Percentiles rank a stretch among this genome's conserved stretches.
Evolutionary conservation across 2,888 invertebrate species (phyloP).

Genomic region (Pyrochroa serraticornis): DNA sequence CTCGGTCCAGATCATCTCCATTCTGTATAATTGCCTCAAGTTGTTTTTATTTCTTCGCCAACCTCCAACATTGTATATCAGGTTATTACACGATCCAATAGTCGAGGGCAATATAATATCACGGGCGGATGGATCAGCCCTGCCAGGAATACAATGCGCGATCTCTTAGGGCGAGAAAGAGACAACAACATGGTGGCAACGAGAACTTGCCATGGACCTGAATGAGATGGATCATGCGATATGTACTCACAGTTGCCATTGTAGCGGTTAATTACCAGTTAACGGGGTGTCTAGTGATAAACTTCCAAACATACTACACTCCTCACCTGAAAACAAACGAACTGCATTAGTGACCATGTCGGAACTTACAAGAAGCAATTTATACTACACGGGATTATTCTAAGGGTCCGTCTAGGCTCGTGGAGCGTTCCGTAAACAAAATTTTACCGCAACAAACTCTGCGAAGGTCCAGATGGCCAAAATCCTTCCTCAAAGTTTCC

Average conservation of each 20-base stretch:
- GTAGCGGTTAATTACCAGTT: conserved; percentile 55
- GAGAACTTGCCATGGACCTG: conserved; percentile 20
- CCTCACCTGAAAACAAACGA: conserved; percentile 52
- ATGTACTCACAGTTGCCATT: conserved; percentile 56
- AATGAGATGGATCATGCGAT: conserved; percentile 50
- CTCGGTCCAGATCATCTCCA: conserved; percentile 10
- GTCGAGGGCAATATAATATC: conserved; percentile 52
- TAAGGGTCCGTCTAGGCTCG: too few relatives aligned
- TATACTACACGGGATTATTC: not conserved
- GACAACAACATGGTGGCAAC: conserved; percentile 17
- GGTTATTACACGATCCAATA: conserved; percentile 54
- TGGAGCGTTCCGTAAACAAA: not conserved
- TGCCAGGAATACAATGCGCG: conserved; percentile 37
- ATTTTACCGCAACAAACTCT: not conserved
- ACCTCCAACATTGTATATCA: conserved; percentile 19
- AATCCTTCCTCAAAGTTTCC: too few relatives aligned
- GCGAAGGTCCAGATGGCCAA: not conserved
- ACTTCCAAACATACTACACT: conserved; percentile 43
- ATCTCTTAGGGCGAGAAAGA: conserved; percentile 31
- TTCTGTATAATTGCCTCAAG: conserved; percentile 22
- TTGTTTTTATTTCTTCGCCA: conserved; percentile 20
- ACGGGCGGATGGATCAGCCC: conserved; percentile 47
- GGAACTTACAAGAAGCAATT: conserved; percentile 4
- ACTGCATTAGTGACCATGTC: conserved; percentile 31
- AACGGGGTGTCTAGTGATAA: conserved; percentile 48